Percentiles rank a stretch among this genome's conserved stretches.
Evolutionary conservation across 2,888 invertebrate species (phyloP).

Genomic region (Crematogaster levior): DNA sequence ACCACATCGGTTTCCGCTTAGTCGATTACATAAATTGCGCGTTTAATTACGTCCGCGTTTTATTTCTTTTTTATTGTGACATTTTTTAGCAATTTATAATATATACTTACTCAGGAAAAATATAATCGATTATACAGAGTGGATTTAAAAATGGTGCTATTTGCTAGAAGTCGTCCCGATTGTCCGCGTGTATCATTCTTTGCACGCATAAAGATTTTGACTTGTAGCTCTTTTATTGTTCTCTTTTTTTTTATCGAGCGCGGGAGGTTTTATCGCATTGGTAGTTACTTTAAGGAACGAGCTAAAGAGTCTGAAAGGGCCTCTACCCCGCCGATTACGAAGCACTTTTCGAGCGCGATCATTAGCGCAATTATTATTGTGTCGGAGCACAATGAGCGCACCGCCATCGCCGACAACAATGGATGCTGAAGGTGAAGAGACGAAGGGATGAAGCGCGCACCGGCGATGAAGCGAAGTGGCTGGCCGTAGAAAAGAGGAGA

Average conservation of each 20-base stretch:
- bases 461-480: conserved; percentile 57
- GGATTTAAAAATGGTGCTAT: background rate
- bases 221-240: conserved; percentile 59
- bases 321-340: conserved; percentile 76
- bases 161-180: background rate
- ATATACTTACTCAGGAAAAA: background rate
- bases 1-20: background rate
- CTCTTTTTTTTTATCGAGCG: conserved; percentile 55
- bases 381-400: conserved; percentile 80
- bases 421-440: conserved; percentile 72
- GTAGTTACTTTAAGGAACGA: conserved; percentile 60
- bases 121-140: background rate
- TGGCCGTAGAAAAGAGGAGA: conserved; percentile 56
- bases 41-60: background rate
- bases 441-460: conserved; percentile 61
- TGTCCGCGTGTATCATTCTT: background rate
- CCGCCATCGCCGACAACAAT: conserved; percentile 78
- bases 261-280: conserved; percentile 52
- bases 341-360: conserved; percentile 82
- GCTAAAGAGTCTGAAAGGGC: conserved; percentile 62
- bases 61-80: background rate
- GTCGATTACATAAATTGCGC: conserved; percentile 17
- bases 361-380: conserved; percentile 85
- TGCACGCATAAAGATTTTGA: conserved; percentile 15
- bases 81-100: background rate